A percentile compares a stretch with the other conserved stretches of the same genome.
Conservation (phyloP, 2,888 invertebrate species). For the Tuta absoluta region DNA sequence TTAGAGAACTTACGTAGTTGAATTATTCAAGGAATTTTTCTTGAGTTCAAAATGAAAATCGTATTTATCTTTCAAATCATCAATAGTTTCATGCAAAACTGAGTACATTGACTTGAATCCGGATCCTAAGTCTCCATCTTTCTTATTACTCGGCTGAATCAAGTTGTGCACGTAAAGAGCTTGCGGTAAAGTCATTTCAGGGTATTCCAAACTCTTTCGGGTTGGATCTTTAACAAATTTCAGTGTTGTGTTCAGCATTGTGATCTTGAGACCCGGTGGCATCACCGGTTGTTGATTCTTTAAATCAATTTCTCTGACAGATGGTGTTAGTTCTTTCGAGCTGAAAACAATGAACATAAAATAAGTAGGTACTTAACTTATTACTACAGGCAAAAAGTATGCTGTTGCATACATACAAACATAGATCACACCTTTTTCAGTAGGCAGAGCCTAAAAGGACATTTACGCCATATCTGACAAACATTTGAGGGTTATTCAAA, state of each 20-base stretch:
- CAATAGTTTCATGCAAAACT: constrained; percentile 47
- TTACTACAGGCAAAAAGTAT: no score
- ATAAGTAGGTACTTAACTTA: background rate
- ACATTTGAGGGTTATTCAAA: no score
- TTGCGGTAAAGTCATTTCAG: constrained; percentile 42
- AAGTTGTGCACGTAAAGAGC: constrained; percentile 42
- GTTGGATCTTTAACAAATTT: constrained; percentile 50
- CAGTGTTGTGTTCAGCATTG: constrained; percentile 44
- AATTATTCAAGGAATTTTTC: background rate
- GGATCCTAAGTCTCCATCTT: constrained; percentile 27
- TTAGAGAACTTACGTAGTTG: constrained; percentile 9
- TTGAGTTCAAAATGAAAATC: constrained; percentile 32
- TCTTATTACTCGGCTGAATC: constrained; percentile 33
- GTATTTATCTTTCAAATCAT: constrained; percentile 33
- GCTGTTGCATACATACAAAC: no score
- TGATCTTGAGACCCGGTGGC: constrained; percentile 38
- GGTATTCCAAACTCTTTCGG: constrained; percentile 40
- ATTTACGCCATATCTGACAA: no score
- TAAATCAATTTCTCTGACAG: background rate
- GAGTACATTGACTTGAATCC: constrained; percentile 42
- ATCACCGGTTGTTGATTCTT: background rate
- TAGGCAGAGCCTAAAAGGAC: no score
- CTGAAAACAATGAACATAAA: background rate
- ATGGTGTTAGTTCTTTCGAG: background rate
- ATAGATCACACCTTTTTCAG: no score